Base-by-base conservation (phyloP, 64 coral and sea anemone genomes). In the Dendronephthya gigantea region DNA sequence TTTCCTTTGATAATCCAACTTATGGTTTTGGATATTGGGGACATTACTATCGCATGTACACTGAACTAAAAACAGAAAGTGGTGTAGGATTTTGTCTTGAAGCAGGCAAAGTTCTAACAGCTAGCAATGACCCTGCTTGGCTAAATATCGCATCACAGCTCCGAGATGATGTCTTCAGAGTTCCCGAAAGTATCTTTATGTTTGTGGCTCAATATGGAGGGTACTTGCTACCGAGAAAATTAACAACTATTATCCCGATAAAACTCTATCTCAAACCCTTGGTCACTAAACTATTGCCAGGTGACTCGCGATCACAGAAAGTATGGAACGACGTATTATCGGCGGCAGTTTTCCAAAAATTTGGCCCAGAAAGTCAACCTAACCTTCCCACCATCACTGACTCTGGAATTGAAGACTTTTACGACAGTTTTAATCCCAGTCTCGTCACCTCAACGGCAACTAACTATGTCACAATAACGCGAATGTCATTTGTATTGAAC, bases 371-470 rank as follows among this genome's bases (percentile, higher is more conserved):
- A 6, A 88, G 87, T 19, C 29, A 10, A 17, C 81, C 87, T 0
- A 82, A 82, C 38, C 83, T 88, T 48, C 87, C 81, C 83, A 5
- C 13, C 9, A 40, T 82, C 48, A 22, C 59, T 10, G 39, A 19
- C 35, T 1, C 1, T 49, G 13, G 30, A 30, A 50, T 59, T 55
- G 70, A 51, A 31, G 33, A 82, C 68, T 35, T 83, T 83, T 88
- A 88, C 30, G 81, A 41, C 11, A 88, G 87, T 43, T 88, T 88
- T 7, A 88, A 88, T 83, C 87, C 87, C 28, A 79, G 83, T 83
- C 87, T 88, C 65, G 87, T 88, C 10, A 88, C 87, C 49, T 41
- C 49, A 10, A 88, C 87, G n/a, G 87, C 87, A 15, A 88, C 87
- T 16, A 88, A 88, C 49, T 83, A 83, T 13, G 79, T 88, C 50